Conservation (phyloP, 2,888 invertebrate genomes). For the Elgonia sp. region DNA sequence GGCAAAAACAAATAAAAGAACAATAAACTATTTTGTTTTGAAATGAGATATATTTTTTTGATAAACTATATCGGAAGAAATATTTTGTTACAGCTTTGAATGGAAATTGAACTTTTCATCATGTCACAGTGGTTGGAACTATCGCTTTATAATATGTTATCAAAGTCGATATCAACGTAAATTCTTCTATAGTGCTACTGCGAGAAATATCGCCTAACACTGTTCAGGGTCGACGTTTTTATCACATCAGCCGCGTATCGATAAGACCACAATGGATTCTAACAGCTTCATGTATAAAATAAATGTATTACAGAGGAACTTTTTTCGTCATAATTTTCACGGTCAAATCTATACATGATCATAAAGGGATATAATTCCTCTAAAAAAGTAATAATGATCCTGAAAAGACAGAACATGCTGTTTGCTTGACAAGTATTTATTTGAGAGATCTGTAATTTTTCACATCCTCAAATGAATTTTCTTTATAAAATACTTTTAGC, state of each 20-base stretch:
- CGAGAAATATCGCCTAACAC: conserved; percentile 60
- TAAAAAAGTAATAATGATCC: conserved; percentile 17
- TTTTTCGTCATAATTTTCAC: conserved; percentile 45
- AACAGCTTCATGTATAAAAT: conserved; percentile 46
- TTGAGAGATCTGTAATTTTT: neutral
- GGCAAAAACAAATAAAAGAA: too few species aligned
- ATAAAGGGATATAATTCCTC: conserved; percentile 33
- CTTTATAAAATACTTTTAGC: too few species aligned
- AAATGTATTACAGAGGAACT: conserved; percentile 26
- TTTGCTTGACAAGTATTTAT: neutral
- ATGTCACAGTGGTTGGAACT: conserved; percentile 35
- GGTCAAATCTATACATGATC: conserved; percentile 34
- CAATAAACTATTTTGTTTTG: neutral
- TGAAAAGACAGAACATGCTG: conserved; percentile 8
- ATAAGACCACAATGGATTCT: conserved; percentile 66
- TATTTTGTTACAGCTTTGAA: conserved; percentile 12
- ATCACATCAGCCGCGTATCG: conserved; percentile 54
- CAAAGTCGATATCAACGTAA: conserved; percentile 65
- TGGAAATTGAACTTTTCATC: conserved; percentile 29
- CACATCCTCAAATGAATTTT: neutral
- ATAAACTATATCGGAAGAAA: neutral
- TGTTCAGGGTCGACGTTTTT: conserved; percentile 70
- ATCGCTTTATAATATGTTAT: conserved; percentile 64
- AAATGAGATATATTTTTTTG: neutral
- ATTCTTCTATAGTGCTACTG: conserved; percentile 50